Evolutionary conservation across 2,888 invertebrate species (phyloP).

Genomic region (Atethmia centrago): DNA sequence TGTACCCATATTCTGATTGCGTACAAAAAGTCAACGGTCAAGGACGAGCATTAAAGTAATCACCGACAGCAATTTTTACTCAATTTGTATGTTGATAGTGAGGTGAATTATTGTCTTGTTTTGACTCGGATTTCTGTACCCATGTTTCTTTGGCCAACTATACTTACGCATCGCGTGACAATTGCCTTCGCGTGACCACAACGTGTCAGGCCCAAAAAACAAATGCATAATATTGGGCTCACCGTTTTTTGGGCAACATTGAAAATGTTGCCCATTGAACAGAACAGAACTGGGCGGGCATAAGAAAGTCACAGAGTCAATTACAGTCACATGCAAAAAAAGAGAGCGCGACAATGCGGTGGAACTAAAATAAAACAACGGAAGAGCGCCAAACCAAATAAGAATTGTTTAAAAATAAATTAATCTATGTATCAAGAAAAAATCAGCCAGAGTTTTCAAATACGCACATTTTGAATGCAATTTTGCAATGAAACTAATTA

Average conservation of each 20-base stretch:
- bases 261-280: too few relatives aligned
- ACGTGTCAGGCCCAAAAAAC: constrained; percentile 12
- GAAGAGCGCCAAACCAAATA: too few relatives aligned
- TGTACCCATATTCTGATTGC: constrained; percentile 25
- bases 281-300: too few relatives aligned
- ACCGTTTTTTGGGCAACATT: constrained; percentile 3
- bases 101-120: constrained; percentile 15
- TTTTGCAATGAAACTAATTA: too few relatives aligned
- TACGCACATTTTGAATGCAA: too few relatives aligned
- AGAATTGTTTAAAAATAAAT: too few relatives aligned
- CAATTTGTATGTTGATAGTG: constrained; percentile 15
- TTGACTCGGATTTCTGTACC: background rate
- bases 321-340: too few relatives aligned
- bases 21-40: constrained; percentile 48
- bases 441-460: too few relatives aligned
- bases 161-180: constrained; percentile 45
- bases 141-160: background rate
- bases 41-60: constrained; percentile 38
- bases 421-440: too few relatives aligned
- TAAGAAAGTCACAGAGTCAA: too few relatives aligned
- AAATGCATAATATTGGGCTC: background rate
- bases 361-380: too few relatives aligned
- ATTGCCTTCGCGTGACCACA: constrained; percentile 16
- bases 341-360: too few relatives aligned
- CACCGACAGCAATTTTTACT: constrained; percentile 20